phyloP scores from a whole-genome alignment of 1,140 invertebrate species.

The Polyergus mexicanus region DNA sequence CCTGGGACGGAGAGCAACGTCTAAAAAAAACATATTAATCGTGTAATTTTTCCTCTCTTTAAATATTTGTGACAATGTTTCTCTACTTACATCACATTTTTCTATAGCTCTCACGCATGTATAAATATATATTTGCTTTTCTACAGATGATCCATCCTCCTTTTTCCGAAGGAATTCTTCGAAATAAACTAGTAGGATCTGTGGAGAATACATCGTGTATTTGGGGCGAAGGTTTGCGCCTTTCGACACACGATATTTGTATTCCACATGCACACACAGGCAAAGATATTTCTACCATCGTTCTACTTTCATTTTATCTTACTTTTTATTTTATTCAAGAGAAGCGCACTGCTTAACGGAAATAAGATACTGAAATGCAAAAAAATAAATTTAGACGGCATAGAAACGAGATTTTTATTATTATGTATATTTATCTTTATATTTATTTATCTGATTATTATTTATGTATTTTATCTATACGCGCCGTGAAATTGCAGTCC shows the following conservation, averaged over 20 bases:
- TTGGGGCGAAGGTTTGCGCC: background rate
- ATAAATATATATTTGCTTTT: background rate
- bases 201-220: conserved; percentile 8
- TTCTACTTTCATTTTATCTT: background rate
- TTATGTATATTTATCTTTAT: background rate
- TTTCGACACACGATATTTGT: conserved; percentile 4
- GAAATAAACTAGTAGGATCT: conserved; percentile 28
- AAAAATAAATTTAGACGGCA: background rate
- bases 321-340: background rate
- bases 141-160: background rate
- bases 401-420: background rate
- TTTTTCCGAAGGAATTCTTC: background rate
- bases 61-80: background rate
- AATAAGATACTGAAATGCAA: background rate
- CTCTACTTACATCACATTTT: background rate
- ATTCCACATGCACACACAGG: background rate
- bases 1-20: background rate
- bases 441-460: too few species aligned
- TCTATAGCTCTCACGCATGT: background rate
- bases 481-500: too few species aligned
- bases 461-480: too few species aligned
- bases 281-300: background rate
- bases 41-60: too few species aligned
- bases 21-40: conserved; percentile 32
- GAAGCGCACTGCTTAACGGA: background rate